Conservation (phyloP, 2,888 invertebrate genomes). For the Drosophila prolongata region DNA sequence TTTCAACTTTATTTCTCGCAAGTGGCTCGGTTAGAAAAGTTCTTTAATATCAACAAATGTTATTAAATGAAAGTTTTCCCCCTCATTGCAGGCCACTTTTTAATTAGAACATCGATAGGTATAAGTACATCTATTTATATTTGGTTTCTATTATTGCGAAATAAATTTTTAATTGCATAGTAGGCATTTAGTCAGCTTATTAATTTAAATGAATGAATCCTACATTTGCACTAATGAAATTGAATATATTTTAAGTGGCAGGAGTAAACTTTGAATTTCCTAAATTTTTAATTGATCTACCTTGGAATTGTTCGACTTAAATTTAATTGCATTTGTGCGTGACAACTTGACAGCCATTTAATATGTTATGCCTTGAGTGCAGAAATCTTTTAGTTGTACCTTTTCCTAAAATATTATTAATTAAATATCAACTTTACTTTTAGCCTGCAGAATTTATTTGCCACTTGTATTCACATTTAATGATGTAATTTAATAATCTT, state of each 20-base stretch:
- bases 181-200: too few species aligned
- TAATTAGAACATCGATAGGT: slow-evolving; percentile 7
- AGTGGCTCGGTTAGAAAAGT: slow-evolving; percentile 18
- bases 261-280: not conserved
- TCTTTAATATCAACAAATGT: slow-evolving; percentile 4
- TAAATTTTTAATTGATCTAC: too few species aligned
- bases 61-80: slow-evolving; percentile 11
- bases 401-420: not conserved
- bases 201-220: too few species aligned
- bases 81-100: not conserved
- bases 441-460: not conserved
- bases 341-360: too few species aligned
- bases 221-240: not conserved
- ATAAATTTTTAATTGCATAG: not conserved
- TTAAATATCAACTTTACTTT: not conserved
- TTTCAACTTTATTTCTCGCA: slow-evolving; percentile 49
- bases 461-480: not conserved
- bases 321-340: too few species aligned
- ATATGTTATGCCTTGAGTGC: too few species aligned
- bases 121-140: not conserved
- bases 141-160: not conserved
- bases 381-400: too few species aligned
- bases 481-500: not conserved
- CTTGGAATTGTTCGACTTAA: too few species aligned
- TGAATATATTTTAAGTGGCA: not conserved